phyloP scores from a whole-genome alignment of 2,113 vertebrate species.

The Tichodroma muraria region DNA sequence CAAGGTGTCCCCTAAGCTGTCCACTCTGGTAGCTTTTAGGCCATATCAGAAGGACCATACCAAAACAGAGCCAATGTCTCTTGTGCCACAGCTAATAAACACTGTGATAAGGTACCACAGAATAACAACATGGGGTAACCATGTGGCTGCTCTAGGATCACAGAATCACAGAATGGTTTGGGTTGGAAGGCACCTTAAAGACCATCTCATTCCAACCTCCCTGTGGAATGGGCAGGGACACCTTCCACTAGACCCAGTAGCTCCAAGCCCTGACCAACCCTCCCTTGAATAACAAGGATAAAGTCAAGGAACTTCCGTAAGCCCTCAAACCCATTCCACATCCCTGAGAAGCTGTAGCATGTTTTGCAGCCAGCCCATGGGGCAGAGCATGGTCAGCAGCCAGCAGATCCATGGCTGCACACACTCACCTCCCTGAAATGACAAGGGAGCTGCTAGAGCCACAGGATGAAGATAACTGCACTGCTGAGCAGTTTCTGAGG shows the following conservation, averaged over 20 bases:
- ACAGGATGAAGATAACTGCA: neutral
- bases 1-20: neutral
- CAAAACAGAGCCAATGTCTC: neutral
- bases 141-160: neutral
- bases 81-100: neutral
- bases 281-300: neutral
- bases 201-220: neutral
- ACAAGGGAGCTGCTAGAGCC: neutral
- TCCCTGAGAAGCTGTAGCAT: neutral
- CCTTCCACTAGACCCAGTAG: neutral
- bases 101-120: neutral
- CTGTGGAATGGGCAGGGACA: neutral
- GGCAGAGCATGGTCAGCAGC: neutral
- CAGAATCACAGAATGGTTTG: neutral
- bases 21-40: neutral
- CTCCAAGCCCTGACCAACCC: neutral
- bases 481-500: neutral
- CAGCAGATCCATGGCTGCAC: neutral
- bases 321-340: neutral
- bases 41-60: neutral
- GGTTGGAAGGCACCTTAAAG: neutral
- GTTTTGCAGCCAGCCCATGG: neutral
- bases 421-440: fast-evolving
- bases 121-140: neutral
- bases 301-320: neutral